Conservation (phyloP, 30 jellyfish, hydroid and myxozoan species). For the Aurelia aurita complex sp. Pacific region DNA sequence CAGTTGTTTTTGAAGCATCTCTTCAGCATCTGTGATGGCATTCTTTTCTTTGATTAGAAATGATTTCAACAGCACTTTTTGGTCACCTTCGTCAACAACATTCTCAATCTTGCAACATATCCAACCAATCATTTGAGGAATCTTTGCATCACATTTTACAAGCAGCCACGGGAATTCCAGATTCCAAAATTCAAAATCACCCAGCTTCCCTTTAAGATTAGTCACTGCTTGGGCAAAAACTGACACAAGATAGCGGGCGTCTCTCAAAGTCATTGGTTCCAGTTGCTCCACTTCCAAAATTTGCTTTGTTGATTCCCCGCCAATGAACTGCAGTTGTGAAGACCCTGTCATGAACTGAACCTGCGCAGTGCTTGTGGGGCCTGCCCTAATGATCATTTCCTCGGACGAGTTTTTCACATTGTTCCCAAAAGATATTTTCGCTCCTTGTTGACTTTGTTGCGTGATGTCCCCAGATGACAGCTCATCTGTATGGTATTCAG, state of each 20-base stretch:
- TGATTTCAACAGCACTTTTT: constrained; percentile 24
- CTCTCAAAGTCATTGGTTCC: constrained; percentile 27
- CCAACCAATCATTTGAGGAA: constrained; percentile 60
- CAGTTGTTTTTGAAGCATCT: neutral
- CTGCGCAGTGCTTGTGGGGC: constrained; percentile 13
- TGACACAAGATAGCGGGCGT: constrained; percentile 40
- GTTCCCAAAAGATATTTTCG: neutral
- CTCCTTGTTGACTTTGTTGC: neutral
- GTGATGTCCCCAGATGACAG: constrained; percentile 1
- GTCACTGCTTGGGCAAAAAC: constrained; percentile 31
- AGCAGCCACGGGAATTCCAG: constrained; percentile 49
- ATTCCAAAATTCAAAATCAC: neutral
- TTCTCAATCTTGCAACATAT: constrained; percentile 37
- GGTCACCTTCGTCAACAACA: constrained; percentile 7
- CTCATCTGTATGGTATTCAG: neutral
- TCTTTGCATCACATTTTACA: constrained; percentile 37
- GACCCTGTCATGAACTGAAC: constrained; percentile 42
- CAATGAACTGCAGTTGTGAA: constrained; percentile 10
- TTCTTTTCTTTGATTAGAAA: constrained; percentile 28
- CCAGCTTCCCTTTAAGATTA: neutral
- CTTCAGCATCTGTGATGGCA: constrained; percentile 10
- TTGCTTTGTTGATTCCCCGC: constrained; percentile 1
- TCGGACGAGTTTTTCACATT: neutral
- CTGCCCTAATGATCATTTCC: constrained; percentile 16
- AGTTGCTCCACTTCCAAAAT: constrained; percentile 17